Conservation (phyloP, 2,113 vertebrate genomes). For the Butorides virescens region DNA sequence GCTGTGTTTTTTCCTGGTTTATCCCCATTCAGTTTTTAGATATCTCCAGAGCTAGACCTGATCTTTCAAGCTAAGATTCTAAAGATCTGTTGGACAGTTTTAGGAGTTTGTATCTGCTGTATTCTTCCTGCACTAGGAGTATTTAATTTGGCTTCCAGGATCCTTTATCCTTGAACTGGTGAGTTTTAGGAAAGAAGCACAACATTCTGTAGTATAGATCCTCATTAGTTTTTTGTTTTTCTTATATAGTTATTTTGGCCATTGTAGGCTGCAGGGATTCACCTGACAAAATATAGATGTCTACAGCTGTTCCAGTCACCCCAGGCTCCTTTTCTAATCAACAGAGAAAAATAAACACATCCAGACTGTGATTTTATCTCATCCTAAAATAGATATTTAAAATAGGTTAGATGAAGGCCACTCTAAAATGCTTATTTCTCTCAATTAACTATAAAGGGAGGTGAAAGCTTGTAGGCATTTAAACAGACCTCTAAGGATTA, state of each 20-base stretch:
- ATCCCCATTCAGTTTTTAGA: background rate
- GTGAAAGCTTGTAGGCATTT: background rate
- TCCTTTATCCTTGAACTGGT: background rate
- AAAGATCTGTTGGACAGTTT: background rate
- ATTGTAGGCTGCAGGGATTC: background rate
- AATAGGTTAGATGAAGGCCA: conserved; percentile 6
- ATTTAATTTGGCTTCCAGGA: background rate
- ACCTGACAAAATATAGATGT: conserved; percentile 62
- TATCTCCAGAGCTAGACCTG: background rate
- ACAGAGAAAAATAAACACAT: conserved; percentile 34
- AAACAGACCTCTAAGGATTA: background rate
- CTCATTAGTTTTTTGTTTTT: background rate
- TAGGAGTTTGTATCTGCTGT: background rate
- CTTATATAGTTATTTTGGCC: background rate
- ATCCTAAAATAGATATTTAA: conserved; percentile 14
- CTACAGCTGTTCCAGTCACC: conserved; percentile 4
- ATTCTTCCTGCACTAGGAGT: background rate
- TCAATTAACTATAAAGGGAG: background rate
- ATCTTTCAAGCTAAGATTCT: background rate
- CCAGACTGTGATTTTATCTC: conserved; percentile 19
- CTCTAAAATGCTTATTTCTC: background rate
- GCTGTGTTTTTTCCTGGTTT: background rate
- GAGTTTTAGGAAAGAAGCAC: background rate
- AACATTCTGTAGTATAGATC: background rate
- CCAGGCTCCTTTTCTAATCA: conserved; percentile 22